Evolutionary conservation across 2,113 vertebrate genomes (phyloP), one percentile per base, ranked within the genome.

Genomic region (Syngnathus floridae): DNA sequence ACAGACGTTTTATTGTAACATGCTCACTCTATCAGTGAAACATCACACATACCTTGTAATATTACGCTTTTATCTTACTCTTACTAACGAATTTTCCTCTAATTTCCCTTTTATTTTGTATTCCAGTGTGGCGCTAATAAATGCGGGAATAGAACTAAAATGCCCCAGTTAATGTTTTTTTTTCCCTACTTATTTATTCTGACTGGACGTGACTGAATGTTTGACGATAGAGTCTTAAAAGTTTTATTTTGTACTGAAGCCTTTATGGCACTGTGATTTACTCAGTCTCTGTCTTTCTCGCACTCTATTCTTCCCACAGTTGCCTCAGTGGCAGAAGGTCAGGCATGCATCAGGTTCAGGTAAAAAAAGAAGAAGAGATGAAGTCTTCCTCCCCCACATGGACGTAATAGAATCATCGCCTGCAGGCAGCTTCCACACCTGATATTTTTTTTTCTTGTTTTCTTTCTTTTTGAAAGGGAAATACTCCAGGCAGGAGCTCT

Each of bases 271-370:
- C 77, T 61, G 68, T 76, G 68, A 76, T 79, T 80, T 69, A 68
- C 70, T 75, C 69, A 49, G 58, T 74, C 57, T 74, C 43, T 26
- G 13, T 63, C 62, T 67, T 49, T 76, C 31, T 78, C 22, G 13
- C 22, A 26, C 12, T 26, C 52, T 35, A 35, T 76, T 80, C 67
- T 83, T 77, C 71, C 72, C 78, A 72, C 72, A 69, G 71, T 75
- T 58, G 72, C 80, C 74, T 81, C 72, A 65, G 66, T 73, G 73
- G 65, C 52, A 72, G 80, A 82, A 79, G 86, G 81, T 73, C 73
- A 76, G 83, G 82, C 88, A 88, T 90, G 88, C 88, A 88, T 64
- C 61, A 65, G 67, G 75, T 82, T 83, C 72, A 74, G 74, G 76
- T 83, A 79, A 71, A 80, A 61, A 48, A 80, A 81, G 67, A 74